Evolutionary conservation across 2,888 invertebrate species (phyloP), one percentile per base, ranked within the genome.

Genomic region (Polydrusus tereticollis): DNA sequence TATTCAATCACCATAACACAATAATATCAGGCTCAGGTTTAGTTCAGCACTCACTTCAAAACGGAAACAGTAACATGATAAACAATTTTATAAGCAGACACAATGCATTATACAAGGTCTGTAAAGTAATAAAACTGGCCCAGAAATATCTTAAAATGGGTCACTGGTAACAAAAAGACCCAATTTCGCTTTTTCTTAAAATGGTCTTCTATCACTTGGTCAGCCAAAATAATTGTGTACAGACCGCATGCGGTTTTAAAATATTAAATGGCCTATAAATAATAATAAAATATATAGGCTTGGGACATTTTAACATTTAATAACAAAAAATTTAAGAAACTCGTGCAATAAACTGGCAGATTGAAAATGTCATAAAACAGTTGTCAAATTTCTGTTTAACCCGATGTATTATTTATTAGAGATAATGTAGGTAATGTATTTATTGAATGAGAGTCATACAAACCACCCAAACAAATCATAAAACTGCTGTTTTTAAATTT

Each of bases 391-490:
- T 59, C 29, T 50, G 41, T 65, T 70, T 64, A 71, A 65, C 70
- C 58, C 47, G 18, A 8, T 16, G 23, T 29, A 66, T 62, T 62
- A 72, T 62, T 62, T 62, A 72, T 62, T 26, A 62, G 16, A 50
- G 7, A 66, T 57, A 59, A 65, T 65, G 52, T 16, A 36, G 23
- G 47, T n/a, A 4, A 33, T 45, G 63, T 47, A 21, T 50, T 36
- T 29, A n/a, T 16, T 33, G 29, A 63, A 63, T 65, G 21, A 7
- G 10, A 36, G 23, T 12, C 33, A 55, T 38, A 47, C 62, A n/a
- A n/a, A n/a, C n/a, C n/a, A n/a, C n/a, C n/a, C 60, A 72, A 72
- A 72, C 72, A 72, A 72, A 72, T 67, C 72, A 72, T 72, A 72
- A 72, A 72, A 43, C 52, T 41, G 20, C 21, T 64, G 45, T 69